Conservation (phyloP, 1,140 invertebrate genomes). For the Diachasma alloeum region DNA sequence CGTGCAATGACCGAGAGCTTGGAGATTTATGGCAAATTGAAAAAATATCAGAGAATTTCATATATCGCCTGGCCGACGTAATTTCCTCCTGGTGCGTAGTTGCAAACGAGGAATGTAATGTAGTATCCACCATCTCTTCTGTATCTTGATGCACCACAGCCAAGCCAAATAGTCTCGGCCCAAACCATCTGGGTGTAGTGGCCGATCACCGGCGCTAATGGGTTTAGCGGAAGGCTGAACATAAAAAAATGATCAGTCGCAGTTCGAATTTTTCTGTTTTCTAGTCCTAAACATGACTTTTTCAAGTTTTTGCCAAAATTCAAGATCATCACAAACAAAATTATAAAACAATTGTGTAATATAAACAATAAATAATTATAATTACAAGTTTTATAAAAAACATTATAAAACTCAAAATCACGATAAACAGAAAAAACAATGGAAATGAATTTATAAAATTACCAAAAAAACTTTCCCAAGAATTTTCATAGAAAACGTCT, state of each 20-base stretch:
- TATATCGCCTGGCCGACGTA: constrained; percentile 31
- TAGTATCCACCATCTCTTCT: constrained; percentile 24
- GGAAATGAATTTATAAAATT: too few relatives aligned
- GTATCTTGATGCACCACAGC: constrained; percentile 42
- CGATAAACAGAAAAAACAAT: too few relatives aligned
- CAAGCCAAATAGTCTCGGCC: constrained; percentile 58
- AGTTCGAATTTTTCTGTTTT: background rate
- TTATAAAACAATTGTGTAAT: too few relatives aligned
- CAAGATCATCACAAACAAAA: too few relatives aligned
- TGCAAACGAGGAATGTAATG: constrained; percentile 46
- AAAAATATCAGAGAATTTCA: background rate
- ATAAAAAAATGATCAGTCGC: background rate
- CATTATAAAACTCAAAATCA: too few relatives aligned
- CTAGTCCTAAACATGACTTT: too few relatives aligned
- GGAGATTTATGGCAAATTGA: background rate
- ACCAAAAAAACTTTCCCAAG: too few relatives aligned
- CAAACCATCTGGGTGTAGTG: constrained; percentile 63
- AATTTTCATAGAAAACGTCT: too few relatives aligned
- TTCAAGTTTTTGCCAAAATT: too few relatives aligned
- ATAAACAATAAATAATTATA: too few relatives aligned
- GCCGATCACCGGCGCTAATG: constrained; percentile 26
- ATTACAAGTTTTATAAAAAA: too few relatives aligned
- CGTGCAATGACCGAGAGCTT: too few relatives aligned
- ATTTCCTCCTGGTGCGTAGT: constrained; percentile 62
- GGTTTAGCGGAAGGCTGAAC: background rate